A percentile compares a stretch with the other conserved stretches of the same genome.
Conservation (phyloP, 2,113 vertebrate genomes). For the Scatophagus argus region DNA sequence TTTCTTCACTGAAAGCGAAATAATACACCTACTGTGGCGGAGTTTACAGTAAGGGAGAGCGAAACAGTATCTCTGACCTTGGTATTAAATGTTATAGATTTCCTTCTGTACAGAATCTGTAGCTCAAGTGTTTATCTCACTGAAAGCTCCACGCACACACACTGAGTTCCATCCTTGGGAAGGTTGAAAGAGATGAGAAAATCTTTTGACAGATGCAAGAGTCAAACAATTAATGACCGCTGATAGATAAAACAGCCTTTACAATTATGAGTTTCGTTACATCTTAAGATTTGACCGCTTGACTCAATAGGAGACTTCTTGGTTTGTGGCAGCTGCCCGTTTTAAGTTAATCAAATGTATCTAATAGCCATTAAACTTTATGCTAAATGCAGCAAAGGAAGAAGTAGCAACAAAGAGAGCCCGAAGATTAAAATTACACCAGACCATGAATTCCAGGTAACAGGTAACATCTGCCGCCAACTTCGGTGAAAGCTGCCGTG, state of each 20-base stretch:
- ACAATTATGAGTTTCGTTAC: background rate
- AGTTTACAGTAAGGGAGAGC: slow-evolving; percentile 8
- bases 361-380: too few species aligned
- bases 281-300: background rate
- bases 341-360: too few species aligned
- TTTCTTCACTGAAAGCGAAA: slow-evolving; percentile 6
- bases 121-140: slow-evolving; percentile 65
- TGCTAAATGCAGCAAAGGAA: too few species aligned
- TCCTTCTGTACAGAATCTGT: slow-evolving; percentile 24
- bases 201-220: background rate
- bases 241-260: background rate
- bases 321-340: too few species aligned
- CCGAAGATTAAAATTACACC: too few species aligned
- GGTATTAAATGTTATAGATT: slow-evolving; percentile 50
- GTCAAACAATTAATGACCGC: background rate
- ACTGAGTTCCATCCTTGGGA: slow-evolving; percentile 16
- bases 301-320: too few species aligned
- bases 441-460: too few species aligned
- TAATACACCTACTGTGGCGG: slow-evolving; percentile 11
- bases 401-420: too few species aligned
- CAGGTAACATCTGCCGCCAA: too few species aligned
- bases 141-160: slow-evolving; percentile 17
- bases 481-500: too few species aligned
- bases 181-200: slow-evolving; percentile 3
- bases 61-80: slow-evolving; percentile 35